Percentiles rank a stretch among this genome's conserved stretches.
Conservation (phyloP, 53 echinoderm and acorn worm species). For the Holothuria scabra region DNA sequence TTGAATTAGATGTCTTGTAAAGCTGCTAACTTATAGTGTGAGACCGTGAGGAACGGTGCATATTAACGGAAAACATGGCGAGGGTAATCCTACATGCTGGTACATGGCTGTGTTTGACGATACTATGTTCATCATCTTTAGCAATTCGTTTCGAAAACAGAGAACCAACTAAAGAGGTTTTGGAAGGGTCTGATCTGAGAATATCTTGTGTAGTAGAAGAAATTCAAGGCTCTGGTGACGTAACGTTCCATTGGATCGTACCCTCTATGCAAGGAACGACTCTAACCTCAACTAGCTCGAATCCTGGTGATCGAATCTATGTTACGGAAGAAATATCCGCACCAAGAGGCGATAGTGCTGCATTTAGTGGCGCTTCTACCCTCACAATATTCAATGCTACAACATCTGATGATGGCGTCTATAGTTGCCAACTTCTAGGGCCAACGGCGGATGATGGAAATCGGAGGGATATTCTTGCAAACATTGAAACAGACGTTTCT, state of each 20-base stretch:
- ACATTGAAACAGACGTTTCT: not conserved
- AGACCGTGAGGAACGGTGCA: no score
- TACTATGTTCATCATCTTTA: not conserved
- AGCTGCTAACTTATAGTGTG: no score
- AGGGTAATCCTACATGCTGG: not conserved
- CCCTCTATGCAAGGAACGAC: not conserved
- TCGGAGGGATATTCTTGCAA: not conserved
- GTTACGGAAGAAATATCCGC: not conserved
- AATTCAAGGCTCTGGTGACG: not conserved
- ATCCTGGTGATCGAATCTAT: not conserved
- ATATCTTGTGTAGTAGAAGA: conserved; percentile 9
- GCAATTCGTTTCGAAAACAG: not conserved
- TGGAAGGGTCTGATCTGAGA: not conserved
- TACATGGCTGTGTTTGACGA: not conserved
- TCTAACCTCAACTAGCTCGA: not conserved
- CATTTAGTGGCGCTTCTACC: not conserved
- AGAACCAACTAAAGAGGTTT: conserved; percentile 15
- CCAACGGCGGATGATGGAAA: no score
- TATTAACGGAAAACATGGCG: conserved; percentile 2
- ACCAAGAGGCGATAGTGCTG: conserved; percentile 3
- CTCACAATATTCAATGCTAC: not conserved
- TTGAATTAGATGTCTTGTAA: no score
- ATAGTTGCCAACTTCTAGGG: conserved; percentile 8
- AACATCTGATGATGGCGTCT: not conserved
- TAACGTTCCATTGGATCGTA: conserved; percentile 15